Evolutionary conservation across 92 coral and sea anemone genomes (phyloP).

Genomic region (Micromussa lordhowensis): DNA sequence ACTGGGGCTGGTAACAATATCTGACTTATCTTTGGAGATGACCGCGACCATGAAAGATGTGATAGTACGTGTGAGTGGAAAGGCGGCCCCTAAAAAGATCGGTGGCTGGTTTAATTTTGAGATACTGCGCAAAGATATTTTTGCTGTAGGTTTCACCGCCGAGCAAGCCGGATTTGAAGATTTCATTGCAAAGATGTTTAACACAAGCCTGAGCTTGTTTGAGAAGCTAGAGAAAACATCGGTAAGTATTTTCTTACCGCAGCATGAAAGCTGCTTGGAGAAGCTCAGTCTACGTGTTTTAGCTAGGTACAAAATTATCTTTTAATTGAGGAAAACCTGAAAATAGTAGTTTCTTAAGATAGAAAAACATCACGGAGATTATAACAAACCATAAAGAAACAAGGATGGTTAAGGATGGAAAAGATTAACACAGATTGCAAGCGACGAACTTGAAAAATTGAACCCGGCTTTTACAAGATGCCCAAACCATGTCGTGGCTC

Average conservation of each 20-base stretch:
- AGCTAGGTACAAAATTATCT: no score
- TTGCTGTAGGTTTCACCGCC: conserved; percentile 73
- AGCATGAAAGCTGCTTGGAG: no score
- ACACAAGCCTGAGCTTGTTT: conserved; percentile 58
- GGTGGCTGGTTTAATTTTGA: conserved; percentile 64
- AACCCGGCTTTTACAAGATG: no score
- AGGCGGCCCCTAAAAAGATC: conserved; percentile 51
- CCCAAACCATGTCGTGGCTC: no score
- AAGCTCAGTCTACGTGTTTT: no score
- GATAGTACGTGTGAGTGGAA: conserved; percentile 62
- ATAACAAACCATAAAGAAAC: no score
- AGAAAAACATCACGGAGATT: no score
- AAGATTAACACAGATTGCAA: no score
- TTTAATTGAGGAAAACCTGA: no score
- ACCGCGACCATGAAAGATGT: conserved; percentile 36
- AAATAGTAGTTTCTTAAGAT: no score
- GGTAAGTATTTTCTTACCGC: background rate
- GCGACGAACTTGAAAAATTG: no score
- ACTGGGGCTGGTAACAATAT: conserved; percentile 48
- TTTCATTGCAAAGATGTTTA: conserved; percentile 53
- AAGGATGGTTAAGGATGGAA: no score
- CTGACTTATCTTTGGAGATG: conserved; percentile 47
- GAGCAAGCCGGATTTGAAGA: conserved; percentile 60
- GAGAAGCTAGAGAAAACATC: conserved; percentile 56
- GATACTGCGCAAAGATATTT: conserved; percentile 59